These are phyloP conservation scores for Indicator indicator DNA, from an alignment of 2,113 vertebrate genomes.

Conservation along the genomic window DNA sequence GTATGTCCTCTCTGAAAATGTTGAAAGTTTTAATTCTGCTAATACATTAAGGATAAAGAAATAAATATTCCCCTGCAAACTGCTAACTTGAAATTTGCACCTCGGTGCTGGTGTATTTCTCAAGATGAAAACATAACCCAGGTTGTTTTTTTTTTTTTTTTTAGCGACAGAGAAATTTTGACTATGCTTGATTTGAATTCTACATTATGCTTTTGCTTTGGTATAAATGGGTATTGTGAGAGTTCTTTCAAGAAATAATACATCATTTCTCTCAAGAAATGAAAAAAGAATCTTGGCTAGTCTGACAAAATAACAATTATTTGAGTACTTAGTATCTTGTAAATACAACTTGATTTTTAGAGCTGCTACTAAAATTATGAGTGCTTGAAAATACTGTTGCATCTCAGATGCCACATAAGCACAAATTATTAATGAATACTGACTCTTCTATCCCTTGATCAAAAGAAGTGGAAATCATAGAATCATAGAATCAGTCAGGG, in stretches of 20 bases:
- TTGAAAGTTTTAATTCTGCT: neutral
- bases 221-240: constrained; percentile 20
- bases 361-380: neutral
- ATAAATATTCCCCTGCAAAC: neutral
- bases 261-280: constrained; percentile 19
- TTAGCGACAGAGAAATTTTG: neutral
- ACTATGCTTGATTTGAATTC: constrained; percentile 25
- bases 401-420: neutral
- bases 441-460: neutral
- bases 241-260: constrained; percentile 38
- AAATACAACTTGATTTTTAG: neutral
- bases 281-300: neutral
- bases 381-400: neutral
- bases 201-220: constrained; percentile 27
- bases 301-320: constrained; percentile 37
- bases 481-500: neutral
- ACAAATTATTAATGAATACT: neutral
- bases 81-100: neutral
- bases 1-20: neutral
- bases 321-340: neutral
- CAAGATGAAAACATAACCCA: neutral
- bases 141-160: neutral
- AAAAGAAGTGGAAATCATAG: neutral
- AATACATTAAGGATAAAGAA: neutral
- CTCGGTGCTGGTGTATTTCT: neutral